Evolutionary conservation across 2,113 vertebrate species (phyloP).

Genomic region (Onychorhynchus coronatus): DNA sequence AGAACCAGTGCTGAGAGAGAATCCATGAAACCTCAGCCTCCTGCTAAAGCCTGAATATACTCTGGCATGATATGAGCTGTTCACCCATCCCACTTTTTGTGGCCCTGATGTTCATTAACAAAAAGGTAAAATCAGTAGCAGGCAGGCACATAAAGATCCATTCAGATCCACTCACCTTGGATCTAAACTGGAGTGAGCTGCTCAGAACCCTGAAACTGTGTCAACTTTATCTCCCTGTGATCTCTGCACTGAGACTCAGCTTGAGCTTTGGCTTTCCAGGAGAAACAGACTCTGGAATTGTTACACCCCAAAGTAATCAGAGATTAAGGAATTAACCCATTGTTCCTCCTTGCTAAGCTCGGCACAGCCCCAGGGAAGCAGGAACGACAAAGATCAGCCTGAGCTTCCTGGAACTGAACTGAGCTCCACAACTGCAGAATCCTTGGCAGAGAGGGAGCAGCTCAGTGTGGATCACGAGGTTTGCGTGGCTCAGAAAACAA

Average conservation of each 20-base stretch:
- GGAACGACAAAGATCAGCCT: not conserved
- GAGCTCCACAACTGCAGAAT: not conserved
- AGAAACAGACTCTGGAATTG: not conserved
- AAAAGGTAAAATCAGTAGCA: not conserved
- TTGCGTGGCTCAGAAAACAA: not conserved
- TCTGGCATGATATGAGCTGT: not conserved
- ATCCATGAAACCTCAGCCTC: not conserved
- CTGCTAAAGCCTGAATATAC: not conserved
- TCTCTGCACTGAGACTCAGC: not conserved
- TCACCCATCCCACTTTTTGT: not conserved
- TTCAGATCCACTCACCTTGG: too few species aligned
- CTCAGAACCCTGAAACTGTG: fast-evolving
- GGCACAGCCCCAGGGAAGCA: not conserved
- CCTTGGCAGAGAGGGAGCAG: not conserved
- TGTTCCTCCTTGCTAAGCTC: not conserved
- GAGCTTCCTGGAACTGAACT: not conserved
- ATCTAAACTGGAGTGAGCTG: not conserved
- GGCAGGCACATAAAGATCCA: not conserved
- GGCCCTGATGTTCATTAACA: not conserved
- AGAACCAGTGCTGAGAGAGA: not conserved
- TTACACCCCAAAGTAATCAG: not conserved
- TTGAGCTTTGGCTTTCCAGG: not conserved
- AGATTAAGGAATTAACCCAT: not conserved
- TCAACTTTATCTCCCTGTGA: not conserved
- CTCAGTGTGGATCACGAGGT: not conserved